Conservation (phyloP, 2,797 vertebrate genomes). For the Anas flavirostris region DNA sequence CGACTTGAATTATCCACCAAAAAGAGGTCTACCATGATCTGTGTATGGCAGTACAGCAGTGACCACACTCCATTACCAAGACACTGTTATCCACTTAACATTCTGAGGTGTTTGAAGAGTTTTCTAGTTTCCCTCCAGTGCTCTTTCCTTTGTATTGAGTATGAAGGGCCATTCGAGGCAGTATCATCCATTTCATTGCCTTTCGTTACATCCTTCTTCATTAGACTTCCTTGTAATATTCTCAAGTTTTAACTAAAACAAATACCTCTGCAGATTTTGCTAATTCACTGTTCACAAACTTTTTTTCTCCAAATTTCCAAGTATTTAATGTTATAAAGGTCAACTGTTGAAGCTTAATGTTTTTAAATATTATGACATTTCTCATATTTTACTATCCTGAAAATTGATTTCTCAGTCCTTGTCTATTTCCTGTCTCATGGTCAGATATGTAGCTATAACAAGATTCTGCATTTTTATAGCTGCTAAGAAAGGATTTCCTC, state of each 20-base stretch:
- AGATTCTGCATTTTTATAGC: not conserved
- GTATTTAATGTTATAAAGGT: not conserved
- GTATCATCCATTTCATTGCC: not conserved
- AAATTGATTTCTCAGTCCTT: not conserved
- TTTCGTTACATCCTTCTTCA: not conserved
- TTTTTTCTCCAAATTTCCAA: not conserved
- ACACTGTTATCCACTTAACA: not conserved
- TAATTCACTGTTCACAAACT: not conserved
- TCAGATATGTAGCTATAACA: not conserved
- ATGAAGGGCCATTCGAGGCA: accelerated
- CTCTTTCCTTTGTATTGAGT: not conserved
- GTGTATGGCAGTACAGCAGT: too few species aligned
- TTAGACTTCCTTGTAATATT: not conserved
- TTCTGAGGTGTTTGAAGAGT: not conserved
- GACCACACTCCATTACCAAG: not conserved
- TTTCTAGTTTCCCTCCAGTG: not conserved
- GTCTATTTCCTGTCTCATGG: not conserved
- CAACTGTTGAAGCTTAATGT: not conserved
- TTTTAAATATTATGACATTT: not conserved
- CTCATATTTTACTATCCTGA: not conserved
- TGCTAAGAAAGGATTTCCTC: not conserved
- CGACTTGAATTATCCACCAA: not conserved
- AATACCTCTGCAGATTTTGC: not conserved
- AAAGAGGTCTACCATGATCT: not conserved
- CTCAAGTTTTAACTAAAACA: not conserved